Percentiles rank a stretch among this genome's conserved stretches.
phyloP scores from a whole-genome alignment of 2,113 vertebrate genomes.

The Eulemur rufifrons region DNA sequence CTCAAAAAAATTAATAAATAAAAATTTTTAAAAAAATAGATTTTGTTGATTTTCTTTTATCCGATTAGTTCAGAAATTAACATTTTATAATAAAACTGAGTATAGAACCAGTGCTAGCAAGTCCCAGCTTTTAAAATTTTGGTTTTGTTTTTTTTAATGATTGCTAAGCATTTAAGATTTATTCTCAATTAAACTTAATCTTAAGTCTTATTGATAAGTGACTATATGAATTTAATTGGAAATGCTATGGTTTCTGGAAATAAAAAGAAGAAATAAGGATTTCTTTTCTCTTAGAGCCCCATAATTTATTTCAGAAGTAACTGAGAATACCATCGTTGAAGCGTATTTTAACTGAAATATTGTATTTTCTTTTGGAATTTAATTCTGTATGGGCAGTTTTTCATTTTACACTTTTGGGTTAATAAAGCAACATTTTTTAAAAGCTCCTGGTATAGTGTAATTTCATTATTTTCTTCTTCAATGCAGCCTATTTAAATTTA shows the following conservation, averaged over 20 bases:
- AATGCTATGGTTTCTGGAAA: not conserved
- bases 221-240: not conserved
- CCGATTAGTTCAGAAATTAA: not conserved
- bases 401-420: not conserved
- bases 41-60: not conserved
- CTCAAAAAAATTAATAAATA: no score
- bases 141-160: not conserved
- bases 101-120: not conserved
- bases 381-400: not conserved
- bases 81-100: not conserved
- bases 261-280: not conserved
- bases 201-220: slow-evolving; percentile 22
- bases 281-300: not conserved
- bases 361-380: not conserved
- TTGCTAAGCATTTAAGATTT: slow-evolving; percentile 4
- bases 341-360: slow-evolving; percentile 1
- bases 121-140: not conserved
- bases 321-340: not conserved
- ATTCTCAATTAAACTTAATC: not conserved
- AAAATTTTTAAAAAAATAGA: not conserved
- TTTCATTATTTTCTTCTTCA: not conserved
- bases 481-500: not conserved
- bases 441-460: not conserved
- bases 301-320: not conserved
- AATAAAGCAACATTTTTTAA: not conserved